Percentiles rank a stretch among this genome's conserved stretches.
These are phyloP conservation scores for Oenanthe melanoleuca DNA, from an alignment of 2,113 vertebrate genomes.

Conservation along the genomic window DNA sequence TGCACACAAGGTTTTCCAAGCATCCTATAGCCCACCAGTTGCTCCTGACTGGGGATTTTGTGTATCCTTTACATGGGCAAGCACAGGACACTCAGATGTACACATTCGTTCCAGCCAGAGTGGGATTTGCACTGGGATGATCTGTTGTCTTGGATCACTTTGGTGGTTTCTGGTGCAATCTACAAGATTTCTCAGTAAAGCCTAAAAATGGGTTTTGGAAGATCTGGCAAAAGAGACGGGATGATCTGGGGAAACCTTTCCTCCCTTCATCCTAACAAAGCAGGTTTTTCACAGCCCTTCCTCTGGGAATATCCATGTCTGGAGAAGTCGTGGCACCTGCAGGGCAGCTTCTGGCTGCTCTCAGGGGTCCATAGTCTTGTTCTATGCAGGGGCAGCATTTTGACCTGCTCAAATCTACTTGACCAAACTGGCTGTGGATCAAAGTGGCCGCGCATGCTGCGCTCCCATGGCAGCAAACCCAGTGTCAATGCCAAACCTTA, in stretches of 20 bases:
- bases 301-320: accelerated
- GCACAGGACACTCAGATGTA: accelerated
- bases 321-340: accelerated
- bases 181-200: not conserved
- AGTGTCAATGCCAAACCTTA: not conserved
- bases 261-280: not conserved
- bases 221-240: not conserved
- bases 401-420: not conserved
- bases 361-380: not conserved
- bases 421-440: not conserved
- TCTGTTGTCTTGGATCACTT: not conserved
- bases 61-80: accelerated
- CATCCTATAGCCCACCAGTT: not conserved
- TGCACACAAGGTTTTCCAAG: not conserved
- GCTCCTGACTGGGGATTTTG: not conserved
- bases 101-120: not conserved
- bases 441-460: accelerated
- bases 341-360: not conserved
- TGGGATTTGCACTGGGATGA: not conserved
- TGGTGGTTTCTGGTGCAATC: not conserved
- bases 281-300: not conserved
- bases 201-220: not conserved
- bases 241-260: not conserved
- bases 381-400: not conserved
- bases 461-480: not conserved